Evolutionary conservation across 2,113 vertebrate species (phyloP).

Genomic region (Rana temporaria): DNA sequence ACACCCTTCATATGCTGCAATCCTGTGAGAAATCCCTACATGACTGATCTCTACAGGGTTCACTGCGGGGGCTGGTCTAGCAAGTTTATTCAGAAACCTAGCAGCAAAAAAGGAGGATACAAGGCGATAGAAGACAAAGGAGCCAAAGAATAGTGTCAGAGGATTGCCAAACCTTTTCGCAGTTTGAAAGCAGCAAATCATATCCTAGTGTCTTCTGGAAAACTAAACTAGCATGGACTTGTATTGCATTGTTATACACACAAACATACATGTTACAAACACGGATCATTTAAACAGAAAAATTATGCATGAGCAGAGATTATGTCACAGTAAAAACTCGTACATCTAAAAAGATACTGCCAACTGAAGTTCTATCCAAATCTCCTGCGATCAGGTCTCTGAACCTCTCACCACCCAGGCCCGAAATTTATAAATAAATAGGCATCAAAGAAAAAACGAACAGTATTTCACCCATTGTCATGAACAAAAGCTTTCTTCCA

Average conservation of each 20-base stretch:
- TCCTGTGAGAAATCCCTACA: constrained; percentile 11
- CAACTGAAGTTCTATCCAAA: too few relatives aligned
- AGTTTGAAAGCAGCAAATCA: not conserved
- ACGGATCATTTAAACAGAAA: too few relatives aligned
- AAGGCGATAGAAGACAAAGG: constrained; percentile 9
- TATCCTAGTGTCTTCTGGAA: not conserved
- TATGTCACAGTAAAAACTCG: too few relatives aligned
- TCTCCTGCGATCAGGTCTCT: too few relatives aligned
- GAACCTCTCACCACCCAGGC: too few relatives aligned
- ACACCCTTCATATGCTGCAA: constrained; percentile 18
- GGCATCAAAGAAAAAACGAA: too few relatives aligned
- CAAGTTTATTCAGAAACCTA: constrained; percentile 29
- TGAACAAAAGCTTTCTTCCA: too few relatives aligned
- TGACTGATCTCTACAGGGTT: constrained; percentile 4
- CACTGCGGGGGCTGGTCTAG: constrained; percentile 28
- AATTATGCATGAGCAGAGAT: too few relatives aligned
- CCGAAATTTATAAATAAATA: too few relatives aligned
- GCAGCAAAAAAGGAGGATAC: constrained; percentile 29
- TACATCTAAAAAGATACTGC: too few relatives aligned
- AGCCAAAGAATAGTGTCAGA: constrained; percentile 2
- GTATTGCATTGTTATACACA: not conserved
- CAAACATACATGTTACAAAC: too few relatives aligned
- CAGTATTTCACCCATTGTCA: too few relatives aligned
- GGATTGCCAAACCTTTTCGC: constrained; percentile 27
- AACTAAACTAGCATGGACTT: constrained; percentile 14